Evolutionary conservation across 2,888 invertebrate species (phyloP), one percentile per base, ranked within the genome.

Genomic region (Trisateles emortualis): DNA sequence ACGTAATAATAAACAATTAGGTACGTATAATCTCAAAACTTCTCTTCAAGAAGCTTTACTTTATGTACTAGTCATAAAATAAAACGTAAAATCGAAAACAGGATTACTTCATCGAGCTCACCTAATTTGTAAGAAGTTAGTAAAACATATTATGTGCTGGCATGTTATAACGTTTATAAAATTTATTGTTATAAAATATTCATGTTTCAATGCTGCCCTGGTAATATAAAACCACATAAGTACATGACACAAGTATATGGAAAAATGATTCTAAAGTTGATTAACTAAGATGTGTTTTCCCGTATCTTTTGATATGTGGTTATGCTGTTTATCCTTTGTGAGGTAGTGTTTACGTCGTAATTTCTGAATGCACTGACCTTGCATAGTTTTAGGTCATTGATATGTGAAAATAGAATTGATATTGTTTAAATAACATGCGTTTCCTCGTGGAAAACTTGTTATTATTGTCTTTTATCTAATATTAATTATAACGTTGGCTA

Each of bases 71-170:
- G 41, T 43, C 19, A 48, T 57, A 46, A 67, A 52, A 64, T 45
- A 33, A 52, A 62, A 52, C 26, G 45, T 61, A 41, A 40, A 64
- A 44, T 61, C 32, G 17, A 35, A 47, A 48, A 47, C 43, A 38
- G 41, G 35, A 41, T 59, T 53, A 58, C 17, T 52, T 44, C 14
- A 52, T 42, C 35, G 41, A 49, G 35, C 46, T 40, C 8, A 40
- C 30, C n/a, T 22, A 41, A 68, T 68, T 54, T 59, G 64, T 64
- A 40, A 35, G 14, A 48, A 52, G 44, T 24, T 13, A 30, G 19
- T 52, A 33, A 3, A 33, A 48, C 43, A n/a, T 46, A 40, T 46
- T 54, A 32, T 32, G 13, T 22, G 22, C 24, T 13, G 43, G 50
- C 51, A 44, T 40, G 33, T 47, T 33, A 24, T 58, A 44, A 35